phyloP scores from a whole-genome alignment of 1,140 invertebrate species.

The Helicorthomorpha holstii region DNA sequence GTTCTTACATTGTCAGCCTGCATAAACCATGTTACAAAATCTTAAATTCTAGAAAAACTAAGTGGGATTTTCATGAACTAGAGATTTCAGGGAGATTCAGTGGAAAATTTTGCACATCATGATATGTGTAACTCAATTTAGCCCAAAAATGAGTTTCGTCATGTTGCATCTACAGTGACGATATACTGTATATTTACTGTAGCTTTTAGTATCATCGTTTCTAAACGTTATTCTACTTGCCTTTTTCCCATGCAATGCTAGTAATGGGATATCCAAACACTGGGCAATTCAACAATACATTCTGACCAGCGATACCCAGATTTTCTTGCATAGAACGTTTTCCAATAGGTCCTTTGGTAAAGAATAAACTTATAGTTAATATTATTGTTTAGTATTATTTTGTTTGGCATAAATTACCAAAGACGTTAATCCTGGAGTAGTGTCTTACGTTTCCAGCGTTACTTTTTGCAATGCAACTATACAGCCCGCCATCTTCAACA shows the following conservation, averaged over 20 bases:
- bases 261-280: background rate
- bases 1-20: too few species aligned
- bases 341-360: background rate
- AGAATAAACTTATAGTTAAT: background rate
- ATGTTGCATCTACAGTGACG: too few species aligned
- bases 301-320: background rate
- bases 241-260: background rate
- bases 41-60: too few species aligned
- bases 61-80: too few species aligned
- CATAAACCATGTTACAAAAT: too few species aligned
- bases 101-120: too few species aligned
- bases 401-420: conserved; percentile 21
- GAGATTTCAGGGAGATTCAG: too few species aligned
- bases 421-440: conserved; percentile 16
- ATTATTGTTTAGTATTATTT: background rate
- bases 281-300: background rate
- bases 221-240: background rate
- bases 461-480: conserved; percentile 25
- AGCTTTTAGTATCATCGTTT: background rate
- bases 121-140: too few species aligned
- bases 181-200: too few species aligned
- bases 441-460: conserved; percentile 21
- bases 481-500: conserved; percentile 26
- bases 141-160: too few species aligned
- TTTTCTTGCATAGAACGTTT: background rate